A percentile compares a stretch with the other conserved stretches of the same genome.
Evolutionary conservation across 2,113 vertebrate species (phyloP).

Genomic region (Hemiscyllium ocellatum): DNA sequence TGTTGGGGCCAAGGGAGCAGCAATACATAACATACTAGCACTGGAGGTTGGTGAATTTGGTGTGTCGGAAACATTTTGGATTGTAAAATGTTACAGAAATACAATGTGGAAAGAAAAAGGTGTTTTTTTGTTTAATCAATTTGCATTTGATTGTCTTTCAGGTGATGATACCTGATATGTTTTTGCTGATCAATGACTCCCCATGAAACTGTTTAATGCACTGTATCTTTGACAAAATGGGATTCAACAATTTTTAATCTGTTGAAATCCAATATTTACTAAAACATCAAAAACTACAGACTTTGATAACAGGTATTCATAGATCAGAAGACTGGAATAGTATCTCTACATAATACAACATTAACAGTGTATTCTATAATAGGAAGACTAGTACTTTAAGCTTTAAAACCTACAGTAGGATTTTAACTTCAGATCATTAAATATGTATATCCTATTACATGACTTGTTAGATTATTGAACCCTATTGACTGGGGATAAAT

Average conservation of each 20-base stretch:
- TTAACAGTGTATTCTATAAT: slow-evolving; percentile 30
- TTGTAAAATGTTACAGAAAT: not conserved
- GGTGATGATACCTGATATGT: not conserved
- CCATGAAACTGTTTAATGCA: not conserved
- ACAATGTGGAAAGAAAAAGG: not conserved
- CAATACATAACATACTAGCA: not conserved
- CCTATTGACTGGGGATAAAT: slow-evolving; percentile 96
- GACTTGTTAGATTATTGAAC: slow-evolving; percentile 73
- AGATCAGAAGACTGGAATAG: not conserved
- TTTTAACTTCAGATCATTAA: slow-evolving; percentile 96
- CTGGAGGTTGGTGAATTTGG: not conserved
- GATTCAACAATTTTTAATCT: slow-evolving; percentile 17
- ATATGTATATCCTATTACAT: slow-evolving; percentile 99
- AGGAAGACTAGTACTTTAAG: slow-evolving; percentile 22
- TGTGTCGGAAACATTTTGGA: not conserved
- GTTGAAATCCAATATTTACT: not conserved
- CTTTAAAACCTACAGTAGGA: slow-evolving; percentile 46
- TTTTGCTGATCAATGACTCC: not conserved
- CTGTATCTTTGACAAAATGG: not conserved
- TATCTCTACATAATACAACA: not conserved
- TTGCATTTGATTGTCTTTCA: not conserved
- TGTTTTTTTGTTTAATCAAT: not conserved
- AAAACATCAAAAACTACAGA: not conserved
- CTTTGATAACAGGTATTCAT: not conserved
- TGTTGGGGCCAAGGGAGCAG: not conserved